These are phyloP conservation scores for Intellagama lesueurii DNA, from an alignment of 2,797 vertebrate genomes.

Conservation along the genomic window DNA sequence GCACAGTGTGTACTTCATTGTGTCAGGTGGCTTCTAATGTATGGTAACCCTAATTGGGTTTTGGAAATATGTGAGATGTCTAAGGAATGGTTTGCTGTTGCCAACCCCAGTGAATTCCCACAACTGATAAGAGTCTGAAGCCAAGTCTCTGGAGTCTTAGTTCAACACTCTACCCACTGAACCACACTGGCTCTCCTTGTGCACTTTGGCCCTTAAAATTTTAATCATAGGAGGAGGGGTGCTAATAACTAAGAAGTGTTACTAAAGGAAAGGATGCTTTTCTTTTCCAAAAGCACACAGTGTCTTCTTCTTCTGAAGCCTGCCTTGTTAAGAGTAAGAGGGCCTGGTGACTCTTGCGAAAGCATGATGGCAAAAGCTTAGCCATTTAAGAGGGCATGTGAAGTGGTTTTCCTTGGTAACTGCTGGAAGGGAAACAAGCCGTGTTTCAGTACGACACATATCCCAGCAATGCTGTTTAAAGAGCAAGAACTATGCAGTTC, in stretches of 20 bases:
- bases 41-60: not conserved
- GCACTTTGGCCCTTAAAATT: no score
- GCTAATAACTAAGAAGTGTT: not conserved
- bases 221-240: no score
- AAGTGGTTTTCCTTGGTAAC: slow-evolving; percentile 46
- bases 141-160: not conserved
- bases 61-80: not conserved
- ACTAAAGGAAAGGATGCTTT: not conserved
- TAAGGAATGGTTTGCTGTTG: not conserved
- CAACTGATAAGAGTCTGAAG: no score
- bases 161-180: no score
- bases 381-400: not conserved
- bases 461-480: not conserved
- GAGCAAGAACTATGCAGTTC: not conserved
- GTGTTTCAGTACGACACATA: not conserved
- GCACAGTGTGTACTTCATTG: not conserved
- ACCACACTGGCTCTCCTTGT: no score
- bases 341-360: not conserved
- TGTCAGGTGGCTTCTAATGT: not conserved
- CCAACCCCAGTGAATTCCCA: no score
- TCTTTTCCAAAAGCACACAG: not conserved
- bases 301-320: slow-evolving; percentile 11
- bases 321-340: slow-evolving; percentile 7
- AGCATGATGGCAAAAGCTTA: not conserved
- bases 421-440: slow-evolving; percentile 6